Conservation (phyloP, 2,888 invertebrate genomes). For the Alloscopus bannaensis region DNA sequence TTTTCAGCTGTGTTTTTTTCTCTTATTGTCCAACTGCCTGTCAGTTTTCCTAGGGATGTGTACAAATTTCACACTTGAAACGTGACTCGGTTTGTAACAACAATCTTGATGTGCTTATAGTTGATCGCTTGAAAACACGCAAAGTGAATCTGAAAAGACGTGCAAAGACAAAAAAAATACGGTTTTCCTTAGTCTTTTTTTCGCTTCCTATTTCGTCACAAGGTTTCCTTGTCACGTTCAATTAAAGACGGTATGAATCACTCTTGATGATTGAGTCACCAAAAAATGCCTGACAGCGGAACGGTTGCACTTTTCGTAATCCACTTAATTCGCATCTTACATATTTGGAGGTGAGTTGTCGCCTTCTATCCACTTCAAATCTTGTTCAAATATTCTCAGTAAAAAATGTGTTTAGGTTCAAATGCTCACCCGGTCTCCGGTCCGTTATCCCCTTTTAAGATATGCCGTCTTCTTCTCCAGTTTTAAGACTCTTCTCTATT, state of each 20-base stretch:
- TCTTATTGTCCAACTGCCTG: slow-evolving; percentile 10
- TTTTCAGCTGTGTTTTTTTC: background rate
- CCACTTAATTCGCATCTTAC: background rate
- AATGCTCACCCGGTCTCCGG: slow-evolving; percentile 35
- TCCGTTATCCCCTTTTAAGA: slow-evolving; percentile 14
- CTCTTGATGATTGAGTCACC: slow-evolving; percentile 48
- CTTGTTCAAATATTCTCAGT: background rate
- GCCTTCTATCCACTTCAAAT: background rate
- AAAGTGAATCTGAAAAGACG: background rate
- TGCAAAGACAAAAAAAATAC: no score
- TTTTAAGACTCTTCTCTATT: background rate
- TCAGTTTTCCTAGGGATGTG: slow-evolving; percentile 33
- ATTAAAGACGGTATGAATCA: slow-evolving; percentile 49
- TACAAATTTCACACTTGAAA: slow-evolving; percentile 49
- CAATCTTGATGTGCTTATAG: slow-evolving; percentile 39
- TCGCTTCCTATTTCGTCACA: background rate
- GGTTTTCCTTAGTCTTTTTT: background rate
- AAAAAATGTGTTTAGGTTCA: slow-evolving; percentile 22
- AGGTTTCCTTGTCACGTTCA: slow-evolving; percentile 41
- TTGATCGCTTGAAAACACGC: background rate
- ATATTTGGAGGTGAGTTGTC: background rate
- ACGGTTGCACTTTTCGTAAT: slow-evolving; percentile 11
- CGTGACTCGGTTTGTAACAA: slow-evolving; percentile 55
- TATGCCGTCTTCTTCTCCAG: slow-evolving; percentile 11
- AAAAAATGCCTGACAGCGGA: slow-evolving; percentile 33